Conservation (phyloP, 2,888 invertebrate species). For the Cephus runcator region DNA sequence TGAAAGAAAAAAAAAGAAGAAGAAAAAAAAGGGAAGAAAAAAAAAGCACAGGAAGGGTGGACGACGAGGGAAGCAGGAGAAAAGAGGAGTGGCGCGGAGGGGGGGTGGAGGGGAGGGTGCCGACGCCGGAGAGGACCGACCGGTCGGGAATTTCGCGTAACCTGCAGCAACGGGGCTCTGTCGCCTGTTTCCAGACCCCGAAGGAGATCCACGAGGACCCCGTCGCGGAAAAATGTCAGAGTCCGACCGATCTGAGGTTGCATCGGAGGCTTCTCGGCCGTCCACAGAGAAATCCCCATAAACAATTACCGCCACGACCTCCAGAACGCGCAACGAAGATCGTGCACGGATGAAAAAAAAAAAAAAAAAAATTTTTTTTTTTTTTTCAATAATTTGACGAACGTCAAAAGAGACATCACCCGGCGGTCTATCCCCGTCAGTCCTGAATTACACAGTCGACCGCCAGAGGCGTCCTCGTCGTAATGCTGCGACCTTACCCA, state of each 20-base stretch:
- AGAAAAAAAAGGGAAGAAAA: conserved; percentile 14
- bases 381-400: neutral
- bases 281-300: neutral
- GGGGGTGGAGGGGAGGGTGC: conserved; percentile 10
- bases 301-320: neutral
- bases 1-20: conserved; percentile 8
- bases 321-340: too few species aligned
- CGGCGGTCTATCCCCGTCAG: neutral
- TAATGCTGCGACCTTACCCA: neutral
- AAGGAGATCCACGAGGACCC: neutral
- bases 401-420: neutral
- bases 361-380: neutral
- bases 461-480: neutral
- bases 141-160: conserved; percentile 42
- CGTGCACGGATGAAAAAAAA: too few species aligned
- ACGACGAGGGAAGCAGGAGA: conserved; percentile 19
- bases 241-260: neutral
- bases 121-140: conserved; percentile 14
- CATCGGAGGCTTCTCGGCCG: neutral
- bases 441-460: neutral
- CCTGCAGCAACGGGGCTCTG: conserved; percentile 35
- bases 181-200: conserved; percentile 10
- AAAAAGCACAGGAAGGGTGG: conserved; percentile 22
- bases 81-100: conserved; percentile 6
- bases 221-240: neutral